A percentile compares a stretch with the other conserved stretches of the same genome.
These are phyloP conservation scores for Mus pahari DNA, from an alignment of 2,113 vertebrate genomes.

Conservation along the genomic window DNA sequence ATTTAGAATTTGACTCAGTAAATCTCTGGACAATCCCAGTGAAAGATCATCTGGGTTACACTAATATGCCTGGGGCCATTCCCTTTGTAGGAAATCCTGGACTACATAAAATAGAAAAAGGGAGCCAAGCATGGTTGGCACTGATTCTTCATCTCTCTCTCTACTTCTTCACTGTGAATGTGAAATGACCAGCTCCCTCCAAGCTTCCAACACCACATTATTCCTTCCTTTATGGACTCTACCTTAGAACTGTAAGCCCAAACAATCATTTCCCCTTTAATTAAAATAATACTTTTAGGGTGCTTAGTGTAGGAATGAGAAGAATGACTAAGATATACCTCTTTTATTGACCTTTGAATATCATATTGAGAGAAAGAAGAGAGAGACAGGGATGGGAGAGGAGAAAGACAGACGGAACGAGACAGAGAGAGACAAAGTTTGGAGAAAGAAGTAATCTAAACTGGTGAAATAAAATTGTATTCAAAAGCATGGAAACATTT, in stretches of 20 bases:
- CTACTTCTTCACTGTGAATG: background rate
- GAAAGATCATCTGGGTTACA: background rate
- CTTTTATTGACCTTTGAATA: background rate
- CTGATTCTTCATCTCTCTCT: no score
- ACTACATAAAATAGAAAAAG: no score
- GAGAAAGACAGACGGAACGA: background rate
- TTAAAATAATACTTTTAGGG: background rate
- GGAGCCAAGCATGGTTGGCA: fast-evolving
- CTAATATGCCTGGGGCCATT: background rate
- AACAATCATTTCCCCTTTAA: background rate
- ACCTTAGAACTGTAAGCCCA: background rate
- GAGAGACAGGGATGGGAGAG: background rate
- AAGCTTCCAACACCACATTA: no score
- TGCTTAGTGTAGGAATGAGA: background rate
- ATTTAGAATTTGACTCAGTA: background rate
- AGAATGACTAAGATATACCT: background rate
- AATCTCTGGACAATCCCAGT: background rate
- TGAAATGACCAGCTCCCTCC: background rate
- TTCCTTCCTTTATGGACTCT: no score
- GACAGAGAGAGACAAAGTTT: background rate
- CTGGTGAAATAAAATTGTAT: background rate
- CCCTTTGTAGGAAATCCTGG: background rate
- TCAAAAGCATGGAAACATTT: background rate
- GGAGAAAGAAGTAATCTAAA: background rate
- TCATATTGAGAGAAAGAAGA: background rate